phyloP scores from a whole-genome alignment of 2,113 vertebrate genomes.

The Daphoenositta chrysoptera region DNA sequence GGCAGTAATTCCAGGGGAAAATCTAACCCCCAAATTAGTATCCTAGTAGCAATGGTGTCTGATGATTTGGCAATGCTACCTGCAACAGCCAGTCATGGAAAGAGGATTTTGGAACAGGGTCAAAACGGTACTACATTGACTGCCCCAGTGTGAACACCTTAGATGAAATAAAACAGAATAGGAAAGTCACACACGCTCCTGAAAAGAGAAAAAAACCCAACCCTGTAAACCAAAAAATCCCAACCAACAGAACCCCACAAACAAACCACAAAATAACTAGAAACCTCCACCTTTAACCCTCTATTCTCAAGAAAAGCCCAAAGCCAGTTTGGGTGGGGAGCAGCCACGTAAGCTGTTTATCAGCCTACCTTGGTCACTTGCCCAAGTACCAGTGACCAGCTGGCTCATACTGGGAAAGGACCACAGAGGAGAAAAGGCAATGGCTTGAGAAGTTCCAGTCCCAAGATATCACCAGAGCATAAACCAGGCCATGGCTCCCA shows the following conservation, averaged over 20 bases:
- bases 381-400: not conserved
- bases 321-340: not conserved
- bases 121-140: not conserved
- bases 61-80: not conserved
- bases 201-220: not conserved
- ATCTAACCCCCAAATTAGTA: not conserved
- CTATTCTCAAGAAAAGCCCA: not conserved
- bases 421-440: not conserved
- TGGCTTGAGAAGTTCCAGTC: not conserved
- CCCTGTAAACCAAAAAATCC: not conserved
- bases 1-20: not conserved
- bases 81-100: not conserved
- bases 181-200: fast-evolving
- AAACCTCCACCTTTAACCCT: no score
- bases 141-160: not conserved
- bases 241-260: not conserved
- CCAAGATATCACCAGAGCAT: not conserved
- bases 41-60: not conserved
- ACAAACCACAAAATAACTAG: not conserved
- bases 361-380: not conserved
- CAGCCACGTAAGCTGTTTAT: not conserved
- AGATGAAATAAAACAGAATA: not conserved
- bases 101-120: not conserved
- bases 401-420: not conserved
- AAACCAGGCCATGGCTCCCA: not conserved